Base-by-base conservation (phyloP, 2,888 invertebrate genomes). In the Boloria selene region DNA sequence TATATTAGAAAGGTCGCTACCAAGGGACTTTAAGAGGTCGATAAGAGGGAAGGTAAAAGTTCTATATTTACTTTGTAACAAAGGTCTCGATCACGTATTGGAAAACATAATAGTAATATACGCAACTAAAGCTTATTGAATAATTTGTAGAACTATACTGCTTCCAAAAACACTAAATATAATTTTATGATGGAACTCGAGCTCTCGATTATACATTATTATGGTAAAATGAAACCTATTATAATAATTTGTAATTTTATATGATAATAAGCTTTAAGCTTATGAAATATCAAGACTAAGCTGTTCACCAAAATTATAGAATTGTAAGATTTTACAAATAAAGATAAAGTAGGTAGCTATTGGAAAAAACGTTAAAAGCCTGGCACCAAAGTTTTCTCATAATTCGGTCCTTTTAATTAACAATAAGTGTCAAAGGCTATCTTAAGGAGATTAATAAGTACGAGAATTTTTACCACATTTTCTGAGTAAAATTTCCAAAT, bases 51-150 rank as follows among this genome's bases (percentile, higher is more conserved):
- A 50, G 49, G 38, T 59, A 59, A 59, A 59, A 18, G 49, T 49
- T 31, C 14, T 59, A 49, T 59, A 59, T 59, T 59, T 59, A 50
- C 50, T 59, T 59, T 59, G 38, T 50, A 16, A 49, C 47, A 16
- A 49, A 47, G 14, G 45, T 6, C 16, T 47, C 31, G 49, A 49
- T 38, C 49, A 59, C 49, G 49, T 59, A 49, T 50, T 17, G 14
- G 17, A 50, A 3, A 49, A 49, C 31, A 31, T 31, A 31, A 31
- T 45, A n/a, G 22, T 14, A 45, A 56, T 22, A 45, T 56, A 45
- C 56, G 16, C 56, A 2, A 56, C 45, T 13, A 26, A 16, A 45
- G n/a, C 22, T 56, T 18, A 44, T 22, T 44, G 22, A 38, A 49
- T 49, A 59, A 16, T 59, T 49, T 17, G 31, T 38, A 14, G 14